phyloP scores from a whole-genome alignment of 2,888 invertebrate species.

The Perdita meconis region DNA sequence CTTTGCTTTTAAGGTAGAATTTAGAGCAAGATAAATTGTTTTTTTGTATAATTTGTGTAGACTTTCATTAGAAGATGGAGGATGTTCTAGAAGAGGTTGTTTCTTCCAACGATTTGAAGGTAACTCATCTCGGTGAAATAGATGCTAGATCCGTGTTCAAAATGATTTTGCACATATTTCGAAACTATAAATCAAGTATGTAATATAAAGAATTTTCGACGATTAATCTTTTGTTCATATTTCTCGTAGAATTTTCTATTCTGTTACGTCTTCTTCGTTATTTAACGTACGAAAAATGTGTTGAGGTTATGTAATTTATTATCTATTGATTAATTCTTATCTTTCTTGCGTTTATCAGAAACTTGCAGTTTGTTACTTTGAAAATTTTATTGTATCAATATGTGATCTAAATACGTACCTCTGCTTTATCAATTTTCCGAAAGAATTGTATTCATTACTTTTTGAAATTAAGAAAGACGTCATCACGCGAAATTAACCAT shows the following conservation, averaged over 20 bases:
- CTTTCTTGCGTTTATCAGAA: not conserved
- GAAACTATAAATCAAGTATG: not conserved
- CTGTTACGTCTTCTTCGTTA: not conserved
- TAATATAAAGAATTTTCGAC: not conserved
- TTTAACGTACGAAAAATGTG: not conserved
- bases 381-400: not conserved
- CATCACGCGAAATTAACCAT: not conserved
- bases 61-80: conserved; percentile 86
- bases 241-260: not conserved
- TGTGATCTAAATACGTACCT: not conserved
- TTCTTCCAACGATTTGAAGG: conserved; percentile 93
- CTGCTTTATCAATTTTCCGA: not conserved
- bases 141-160: not conserved
- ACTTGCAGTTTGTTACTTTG: not conserved
- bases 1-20: conserved; percentile 45
- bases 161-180: not conserved
- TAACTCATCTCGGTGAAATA: conserved; percentile 80
- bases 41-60: conserved; percentile 1
- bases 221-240: not conserved
- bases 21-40: conserved; percentile 35
- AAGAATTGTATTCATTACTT: not conserved
- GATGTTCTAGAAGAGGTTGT: conserved; percentile 93
- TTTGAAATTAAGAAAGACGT: not conserved
- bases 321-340: not conserved
- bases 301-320: conserved; percentile 42